A percentile compares a stretch with the other conserved stretches of the same genome.
Evolutionary conservation across 2,797 vertebrate genomes (phyloP).

Genomic region (Vireo griseus): DNA sequence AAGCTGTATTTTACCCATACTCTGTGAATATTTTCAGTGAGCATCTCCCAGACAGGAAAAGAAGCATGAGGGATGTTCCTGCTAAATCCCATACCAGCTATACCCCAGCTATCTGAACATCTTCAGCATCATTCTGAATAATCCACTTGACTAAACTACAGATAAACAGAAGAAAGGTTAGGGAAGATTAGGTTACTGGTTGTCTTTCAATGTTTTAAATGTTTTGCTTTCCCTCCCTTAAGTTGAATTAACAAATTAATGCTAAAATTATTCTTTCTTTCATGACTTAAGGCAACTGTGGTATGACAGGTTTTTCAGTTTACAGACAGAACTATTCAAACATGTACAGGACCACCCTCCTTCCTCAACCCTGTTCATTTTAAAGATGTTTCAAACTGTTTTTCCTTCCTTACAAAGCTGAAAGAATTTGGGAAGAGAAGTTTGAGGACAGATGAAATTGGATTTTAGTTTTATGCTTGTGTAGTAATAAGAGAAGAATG

Average conservation of each 20-base stretch:
- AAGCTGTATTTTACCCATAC: not conserved
- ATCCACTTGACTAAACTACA: not conserved
- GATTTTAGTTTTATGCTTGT: not conserved
- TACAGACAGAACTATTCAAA: not conserved
- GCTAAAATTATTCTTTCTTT: not conserved
- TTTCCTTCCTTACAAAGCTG: not conserved
- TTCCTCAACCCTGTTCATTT: fast-evolving
- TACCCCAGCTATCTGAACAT: not conserved
- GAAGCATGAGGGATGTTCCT: not conserved
- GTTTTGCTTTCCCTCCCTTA: not conserved
- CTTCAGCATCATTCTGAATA: not conserved
- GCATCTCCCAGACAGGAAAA: not conserved
- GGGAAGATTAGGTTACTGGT: not conserved
- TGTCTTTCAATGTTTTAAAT: not conserved
- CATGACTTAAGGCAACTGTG: not conserved
- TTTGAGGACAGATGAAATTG: not conserved
- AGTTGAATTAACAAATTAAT: not conserved
- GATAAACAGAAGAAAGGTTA: not conserved
- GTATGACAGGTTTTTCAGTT: not conserved
- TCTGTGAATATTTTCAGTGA: not conserved
- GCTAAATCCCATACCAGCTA: not conserved
- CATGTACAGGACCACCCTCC: not conserved
- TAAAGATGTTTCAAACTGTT: not conserved
- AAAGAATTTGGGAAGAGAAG: not conserved
- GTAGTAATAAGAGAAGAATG: not conserved